Conservation (phyloP, 1,140 invertebrate genomes). For the Onthophagus taurus region DNA sequence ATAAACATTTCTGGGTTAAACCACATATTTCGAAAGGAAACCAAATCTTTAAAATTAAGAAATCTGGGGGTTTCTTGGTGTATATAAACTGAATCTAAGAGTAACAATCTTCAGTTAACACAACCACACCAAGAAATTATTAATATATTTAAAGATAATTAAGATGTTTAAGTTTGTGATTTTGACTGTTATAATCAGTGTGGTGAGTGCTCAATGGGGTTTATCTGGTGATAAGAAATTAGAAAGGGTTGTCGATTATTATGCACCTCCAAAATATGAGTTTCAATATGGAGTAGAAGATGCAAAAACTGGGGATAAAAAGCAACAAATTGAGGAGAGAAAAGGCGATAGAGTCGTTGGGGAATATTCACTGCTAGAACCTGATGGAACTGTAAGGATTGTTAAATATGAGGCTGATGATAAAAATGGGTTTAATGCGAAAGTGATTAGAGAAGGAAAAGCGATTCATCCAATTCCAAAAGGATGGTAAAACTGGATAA, state of each 20-base stretch:
- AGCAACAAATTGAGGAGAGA: slow-evolving; percentile 38
- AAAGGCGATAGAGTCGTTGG: slow-evolving; percentile 28
- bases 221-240: background rate
- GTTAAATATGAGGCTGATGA: slow-evolving; percentile 47
- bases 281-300: slow-evolving; percentile 60
- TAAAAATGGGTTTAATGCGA: slow-evolving; percentile 36
- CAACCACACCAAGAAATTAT: no score
- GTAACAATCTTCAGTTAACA: no score
- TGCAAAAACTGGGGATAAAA: slow-evolving; percentile 53
- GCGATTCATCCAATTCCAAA: slow-evolving; percentile 2
- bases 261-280: slow-evolving; percentile 50
- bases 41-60: no score
- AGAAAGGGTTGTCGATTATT: slow-evolving; percentile 7
- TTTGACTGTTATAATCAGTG: no score
- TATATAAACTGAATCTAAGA: no score
- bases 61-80: no score
- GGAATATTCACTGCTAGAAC: slow-evolving; percentile 43
- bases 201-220: no score
- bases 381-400: slow-evolving; percentile 47
- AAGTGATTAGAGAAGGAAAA: slow-evolving; percentile 6
- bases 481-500: no score
- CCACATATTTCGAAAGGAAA: no score
- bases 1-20: no score
- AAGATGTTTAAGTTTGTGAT: no score
- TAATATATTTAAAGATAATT: no score